Evolutionary conservation across 2,888 invertebrate species (phyloP).

Genomic region (Caenorhabditis macrosperma): DNA sequence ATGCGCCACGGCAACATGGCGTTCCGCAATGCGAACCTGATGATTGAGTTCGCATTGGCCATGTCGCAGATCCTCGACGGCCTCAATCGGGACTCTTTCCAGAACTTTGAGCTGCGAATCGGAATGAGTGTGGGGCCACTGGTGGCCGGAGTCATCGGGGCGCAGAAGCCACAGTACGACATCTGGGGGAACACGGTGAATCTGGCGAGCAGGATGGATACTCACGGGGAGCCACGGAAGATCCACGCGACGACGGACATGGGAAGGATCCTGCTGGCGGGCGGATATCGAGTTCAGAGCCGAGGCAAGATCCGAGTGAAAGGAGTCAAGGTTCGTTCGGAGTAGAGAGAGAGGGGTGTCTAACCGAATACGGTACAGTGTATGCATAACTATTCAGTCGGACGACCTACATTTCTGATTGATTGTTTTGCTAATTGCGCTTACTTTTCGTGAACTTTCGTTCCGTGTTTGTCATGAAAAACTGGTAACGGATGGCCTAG

Average conservation of each 20-base stretch:
- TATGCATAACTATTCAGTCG: background rate
- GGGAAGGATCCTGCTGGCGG: constrained; percentile 88
- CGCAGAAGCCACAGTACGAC: constrained; percentile 97
- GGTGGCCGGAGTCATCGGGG: constrained; percentile 96
- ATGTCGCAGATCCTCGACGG: constrained; percentile 93
- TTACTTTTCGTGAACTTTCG: constrained; percentile 9
- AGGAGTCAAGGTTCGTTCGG: constrained; percentile 83
- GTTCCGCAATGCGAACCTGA: constrained; percentile 86
- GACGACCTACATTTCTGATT: background rate
- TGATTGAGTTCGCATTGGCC: constrained; percentile 95
- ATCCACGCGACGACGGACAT: constrained; percentile 87
- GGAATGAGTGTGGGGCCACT: constrained; percentile 93
- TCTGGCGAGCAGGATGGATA: constrained; percentile 97
- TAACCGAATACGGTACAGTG: background rate
- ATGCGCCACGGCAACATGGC: constrained; percentile 57
- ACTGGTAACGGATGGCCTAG: background rate
- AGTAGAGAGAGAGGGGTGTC: background rate
- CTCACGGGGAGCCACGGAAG: constrained; percentile 90
- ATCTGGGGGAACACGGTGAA: constrained; percentile 99
- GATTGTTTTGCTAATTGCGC: constrained; percentile 6
- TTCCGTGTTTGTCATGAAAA: background rate
- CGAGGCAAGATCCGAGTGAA: constrained; percentile 94
- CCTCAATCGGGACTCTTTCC: constrained; percentile 96
- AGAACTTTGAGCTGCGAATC: constrained; percentile 93
- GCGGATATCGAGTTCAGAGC: constrained; percentile 91